Evolutionary conservation across 2,113 vertebrate species (phyloP).

Genomic region (Eublepharis macularius): DNA sequence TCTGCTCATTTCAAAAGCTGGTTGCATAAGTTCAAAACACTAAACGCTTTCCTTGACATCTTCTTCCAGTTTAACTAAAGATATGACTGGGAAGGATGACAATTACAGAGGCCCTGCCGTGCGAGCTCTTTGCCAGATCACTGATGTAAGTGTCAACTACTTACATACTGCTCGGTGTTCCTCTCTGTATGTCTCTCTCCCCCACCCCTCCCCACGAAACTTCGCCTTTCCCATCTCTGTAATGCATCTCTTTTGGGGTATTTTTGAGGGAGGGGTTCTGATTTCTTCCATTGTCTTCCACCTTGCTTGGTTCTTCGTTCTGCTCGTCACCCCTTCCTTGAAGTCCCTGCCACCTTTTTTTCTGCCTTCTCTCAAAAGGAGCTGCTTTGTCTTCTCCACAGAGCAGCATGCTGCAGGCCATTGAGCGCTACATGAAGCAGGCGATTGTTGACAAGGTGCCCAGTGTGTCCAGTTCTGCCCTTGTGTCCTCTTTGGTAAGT

Average conservation of each 20-base stretch:
- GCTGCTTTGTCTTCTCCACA: constrained; percentile 50
- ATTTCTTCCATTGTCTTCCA: neutral
- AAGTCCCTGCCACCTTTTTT: neutral
- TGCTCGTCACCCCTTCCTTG: neutral
- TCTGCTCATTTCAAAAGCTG: constrained; percentile 12
- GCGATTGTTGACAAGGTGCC: constrained; percentile 84
- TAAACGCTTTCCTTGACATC: constrained; percentile 17
- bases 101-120: constrained; percentile 82
- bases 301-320: neutral
- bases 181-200: neutral
- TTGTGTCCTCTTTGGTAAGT: constrained; percentile 83
- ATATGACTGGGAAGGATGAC: constrained; percentile 87
- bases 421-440: constrained; percentile 86
- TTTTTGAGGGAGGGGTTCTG: no score
- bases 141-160: constrained; percentile 76
- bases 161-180: neutral
- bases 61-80: constrained; percentile 79
- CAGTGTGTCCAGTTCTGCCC: constrained; percentile 84
- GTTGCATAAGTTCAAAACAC: neutral
- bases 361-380: rapidly evolving
- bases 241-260: neutral
- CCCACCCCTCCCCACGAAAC: neutral
- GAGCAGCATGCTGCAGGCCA: constrained; percentile 84
- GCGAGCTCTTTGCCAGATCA: constrained; percentile 82
- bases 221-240: neutral